phyloP scores from a whole-genome alignment of 2,888 invertebrate genomes.

The Catocala fraxini region DNA sequence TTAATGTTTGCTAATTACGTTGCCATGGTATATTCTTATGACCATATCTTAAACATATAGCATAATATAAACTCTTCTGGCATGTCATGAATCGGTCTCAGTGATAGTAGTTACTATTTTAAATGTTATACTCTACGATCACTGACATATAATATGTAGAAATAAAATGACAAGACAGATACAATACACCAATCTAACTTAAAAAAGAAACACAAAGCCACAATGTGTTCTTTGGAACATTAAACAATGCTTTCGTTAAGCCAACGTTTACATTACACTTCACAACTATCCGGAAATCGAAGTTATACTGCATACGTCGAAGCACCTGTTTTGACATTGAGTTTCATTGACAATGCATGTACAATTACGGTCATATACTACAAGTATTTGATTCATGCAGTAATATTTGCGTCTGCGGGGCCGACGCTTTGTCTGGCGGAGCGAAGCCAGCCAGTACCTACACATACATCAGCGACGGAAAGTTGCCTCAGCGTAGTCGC shows the following conservation, averaged over 20 bases:
- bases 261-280: conserved; percentile 40
- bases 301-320: conserved; percentile 31
- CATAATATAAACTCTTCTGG: no score
- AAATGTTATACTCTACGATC: no score
- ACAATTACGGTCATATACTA: conserved; percentile 44
- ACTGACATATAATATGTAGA: no score
- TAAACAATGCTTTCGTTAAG: conserved; percentile 39
- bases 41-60: no score
- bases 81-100: no score
- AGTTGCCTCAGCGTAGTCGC: conserved; percentile 44
- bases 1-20: no score
- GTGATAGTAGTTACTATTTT: no score
- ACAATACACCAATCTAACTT: neutral
- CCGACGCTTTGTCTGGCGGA: conserved; percentile 68
- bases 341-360: conserved; percentile 48
- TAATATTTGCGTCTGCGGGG: conserved; percentile 50
- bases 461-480: conserved; percentile 53
- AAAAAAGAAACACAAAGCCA: neutral
- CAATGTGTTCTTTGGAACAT: neutral
- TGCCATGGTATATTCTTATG: no score
- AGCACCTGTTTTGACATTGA: conserved; percentile 69
- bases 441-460: conserved; percentile 48
- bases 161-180: no score
- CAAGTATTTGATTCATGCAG: conserved; percentile 54
- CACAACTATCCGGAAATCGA: conserved; percentile 47